Evolutionary conservation across 1,140 invertebrate species (phyloP).

Genomic region (Ridgeia piscesae): DNA sequence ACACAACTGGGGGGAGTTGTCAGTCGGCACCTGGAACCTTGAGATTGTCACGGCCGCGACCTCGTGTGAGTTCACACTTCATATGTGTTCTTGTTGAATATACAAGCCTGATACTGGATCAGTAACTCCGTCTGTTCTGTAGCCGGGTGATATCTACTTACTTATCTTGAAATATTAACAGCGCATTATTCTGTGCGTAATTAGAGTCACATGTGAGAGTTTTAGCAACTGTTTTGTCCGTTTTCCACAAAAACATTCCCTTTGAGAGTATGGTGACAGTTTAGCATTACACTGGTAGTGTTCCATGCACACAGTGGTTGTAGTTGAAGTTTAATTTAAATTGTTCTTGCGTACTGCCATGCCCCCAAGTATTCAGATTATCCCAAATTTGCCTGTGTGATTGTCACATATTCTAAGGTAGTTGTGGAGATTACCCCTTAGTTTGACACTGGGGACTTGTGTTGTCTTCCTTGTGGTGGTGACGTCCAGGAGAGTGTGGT

Average conservation of each 20-base stretch:
- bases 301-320: neutral
- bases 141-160: too few species aligned
- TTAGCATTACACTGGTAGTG: too few species aligned
- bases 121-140: too few species aligned
- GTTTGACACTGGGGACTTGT: neutral
- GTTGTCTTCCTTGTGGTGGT: neutral
- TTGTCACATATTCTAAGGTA: neutral
- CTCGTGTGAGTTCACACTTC: slow-evolving; percentile 17
- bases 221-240: too few species aligned
- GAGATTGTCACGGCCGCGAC: slow-evolving; percentile 21
- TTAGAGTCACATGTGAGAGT: too few species aligned
- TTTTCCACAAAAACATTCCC: too few species aligned
- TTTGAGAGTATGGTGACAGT: too few species aligned
- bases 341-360: neutral
- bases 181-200: too few species aligned
- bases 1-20: slow-evolving; percentile 98
- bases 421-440: neutral
- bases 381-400: neutral
- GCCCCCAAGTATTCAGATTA: neutral
- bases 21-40: slow-evolving; percentile 83
- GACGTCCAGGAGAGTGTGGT: neutral
- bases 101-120: too few species aligned
- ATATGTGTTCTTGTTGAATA: neutral
- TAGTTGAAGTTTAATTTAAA: neutral
- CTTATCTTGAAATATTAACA: too few species aligned